Evolutionary conservation across 2,113 vertebrate species (phyloP).

Genomic region (Saguinus imperator): DNA sequence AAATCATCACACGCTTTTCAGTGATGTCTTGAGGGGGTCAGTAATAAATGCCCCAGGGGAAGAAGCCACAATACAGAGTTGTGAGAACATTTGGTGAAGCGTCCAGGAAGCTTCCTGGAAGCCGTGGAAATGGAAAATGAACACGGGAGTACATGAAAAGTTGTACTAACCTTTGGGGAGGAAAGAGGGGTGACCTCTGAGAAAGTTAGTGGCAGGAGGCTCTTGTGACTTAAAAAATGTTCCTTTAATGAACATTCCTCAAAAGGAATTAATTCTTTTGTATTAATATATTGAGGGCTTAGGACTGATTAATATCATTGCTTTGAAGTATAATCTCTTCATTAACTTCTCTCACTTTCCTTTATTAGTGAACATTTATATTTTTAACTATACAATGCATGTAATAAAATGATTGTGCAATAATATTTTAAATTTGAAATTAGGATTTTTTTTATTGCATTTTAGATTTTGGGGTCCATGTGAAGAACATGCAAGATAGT

Average conservation of each 20-base stretch:
- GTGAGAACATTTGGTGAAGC: background rate
- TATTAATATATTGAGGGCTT: background rate
- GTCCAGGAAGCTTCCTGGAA: too few relatives aligned
- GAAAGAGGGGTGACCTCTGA: background rate
- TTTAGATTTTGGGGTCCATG: too few relatives aligned
- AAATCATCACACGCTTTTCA: background rate
- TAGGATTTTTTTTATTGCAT: background rate
- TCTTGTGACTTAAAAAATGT: background rate
- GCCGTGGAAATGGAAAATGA: background rate
- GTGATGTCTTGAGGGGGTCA: background rate
- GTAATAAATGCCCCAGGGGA: background rate
- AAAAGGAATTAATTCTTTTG: background rate
- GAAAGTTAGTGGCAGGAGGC: background rate
- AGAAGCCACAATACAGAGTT: background rate
- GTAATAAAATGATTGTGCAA: background rate
- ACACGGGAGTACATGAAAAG: background rate
- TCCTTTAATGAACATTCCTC: background rate
- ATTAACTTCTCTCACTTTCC: slow-evolving; percentile 63
- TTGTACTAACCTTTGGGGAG: background rate
- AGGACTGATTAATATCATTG: background rate
- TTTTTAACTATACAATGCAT: slow-evolving; percentile 36
- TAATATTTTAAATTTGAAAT: slow-evolving; percentile 42
- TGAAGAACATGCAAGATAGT: too few relatives aligned
- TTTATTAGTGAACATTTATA: slow-evolving; percentile 46
- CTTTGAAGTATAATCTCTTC: slow-evolving; percentile 44